These are phyloP conservation scores for Cricetomys ansorgei DNA, from an alignment of 2,113 vertebrate genomes.

Conservation along the genomic window DNA sequence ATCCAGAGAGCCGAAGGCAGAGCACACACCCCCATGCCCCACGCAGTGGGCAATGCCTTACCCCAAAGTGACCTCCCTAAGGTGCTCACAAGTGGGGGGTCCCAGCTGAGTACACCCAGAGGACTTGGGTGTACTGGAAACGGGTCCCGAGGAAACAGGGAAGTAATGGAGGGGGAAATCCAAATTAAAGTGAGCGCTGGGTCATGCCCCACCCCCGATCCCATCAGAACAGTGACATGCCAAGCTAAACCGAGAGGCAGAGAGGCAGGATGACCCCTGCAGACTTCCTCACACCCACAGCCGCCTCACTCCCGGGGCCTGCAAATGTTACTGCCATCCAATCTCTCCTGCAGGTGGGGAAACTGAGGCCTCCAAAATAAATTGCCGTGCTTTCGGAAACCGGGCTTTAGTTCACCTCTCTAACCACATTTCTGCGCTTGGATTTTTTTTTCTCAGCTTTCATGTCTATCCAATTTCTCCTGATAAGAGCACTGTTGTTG, in stretches of 20 bases:
- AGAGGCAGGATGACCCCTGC: background rate
- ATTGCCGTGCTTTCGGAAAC: background rate
- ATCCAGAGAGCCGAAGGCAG: background rate
- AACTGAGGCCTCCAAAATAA: conserved; percentile 37
- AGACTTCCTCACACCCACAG: background rate
- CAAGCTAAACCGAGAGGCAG: background rate
- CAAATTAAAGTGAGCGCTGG: conserved; percentile 43
- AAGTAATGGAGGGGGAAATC: conserved; percentile 15
- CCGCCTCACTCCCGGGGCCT: background rate
- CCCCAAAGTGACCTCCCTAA: conserved; percentile 62
- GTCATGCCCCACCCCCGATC: background rate
- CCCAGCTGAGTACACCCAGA: conserved; percentile 72
- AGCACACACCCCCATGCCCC: background rate
- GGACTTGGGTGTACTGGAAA: conserved; percentile 60
- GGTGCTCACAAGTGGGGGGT: conserved; percentile 51
- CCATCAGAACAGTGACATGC: background rate
- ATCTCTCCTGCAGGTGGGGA: conserved; percentile 42
- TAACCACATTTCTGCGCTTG: conserved; percentile 57
- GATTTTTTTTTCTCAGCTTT: conserved; percentile 45
- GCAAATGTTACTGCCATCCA: background rate
- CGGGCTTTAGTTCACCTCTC: conserved; percentile 63
- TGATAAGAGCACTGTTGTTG: background rate
- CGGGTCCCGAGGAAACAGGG: conserved; percentile 67
- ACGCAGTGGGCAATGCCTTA: conserved; percentile 54
- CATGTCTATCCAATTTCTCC: conserved; percentile 52